Evolutionary conservation across 2,797 vertebrate species (phyloP).

Genomic region (Emys orbicularis): DNA sequence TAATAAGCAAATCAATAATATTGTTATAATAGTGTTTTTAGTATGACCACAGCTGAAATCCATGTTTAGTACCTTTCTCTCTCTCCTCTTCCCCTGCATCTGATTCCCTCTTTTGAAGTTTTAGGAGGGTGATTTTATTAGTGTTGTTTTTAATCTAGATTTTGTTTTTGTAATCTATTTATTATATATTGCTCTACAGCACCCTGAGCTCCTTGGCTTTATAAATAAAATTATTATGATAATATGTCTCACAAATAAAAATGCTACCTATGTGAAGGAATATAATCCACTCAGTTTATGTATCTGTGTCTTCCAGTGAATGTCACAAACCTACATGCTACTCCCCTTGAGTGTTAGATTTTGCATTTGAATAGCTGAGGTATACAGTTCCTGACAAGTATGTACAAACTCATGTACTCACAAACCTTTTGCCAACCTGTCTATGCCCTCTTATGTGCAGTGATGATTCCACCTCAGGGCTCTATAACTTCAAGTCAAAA

Average conservation of each 20-base stretch:
- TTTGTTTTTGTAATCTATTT: neutral
- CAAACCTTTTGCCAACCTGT: neutral
- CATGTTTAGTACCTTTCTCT: neutral
- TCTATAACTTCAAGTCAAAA: neutral
- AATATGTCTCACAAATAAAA: neutral
- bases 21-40: neutral
- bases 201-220: neutral
- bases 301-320: neutral
- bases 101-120: neutral
- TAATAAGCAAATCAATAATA: neutral
- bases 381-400: neutral
- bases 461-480: neutral
- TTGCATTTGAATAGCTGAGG: neutral
- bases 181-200: neutral
- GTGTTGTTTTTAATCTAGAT: neutral
- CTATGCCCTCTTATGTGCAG: neutral
- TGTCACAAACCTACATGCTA: neutral
- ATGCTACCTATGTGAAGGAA: neutral
- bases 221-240: neutral
- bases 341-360: neutral
- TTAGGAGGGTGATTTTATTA: neutral
- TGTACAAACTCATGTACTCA: neutral
- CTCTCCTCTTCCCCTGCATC: neutral
- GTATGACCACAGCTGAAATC: neutral
- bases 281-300: neutral